These are phyloP conservation scores for Campoplex nolae DNA, from an alignment of 2,888 invertebrate species.

Conservation along the genomic window DNA sequence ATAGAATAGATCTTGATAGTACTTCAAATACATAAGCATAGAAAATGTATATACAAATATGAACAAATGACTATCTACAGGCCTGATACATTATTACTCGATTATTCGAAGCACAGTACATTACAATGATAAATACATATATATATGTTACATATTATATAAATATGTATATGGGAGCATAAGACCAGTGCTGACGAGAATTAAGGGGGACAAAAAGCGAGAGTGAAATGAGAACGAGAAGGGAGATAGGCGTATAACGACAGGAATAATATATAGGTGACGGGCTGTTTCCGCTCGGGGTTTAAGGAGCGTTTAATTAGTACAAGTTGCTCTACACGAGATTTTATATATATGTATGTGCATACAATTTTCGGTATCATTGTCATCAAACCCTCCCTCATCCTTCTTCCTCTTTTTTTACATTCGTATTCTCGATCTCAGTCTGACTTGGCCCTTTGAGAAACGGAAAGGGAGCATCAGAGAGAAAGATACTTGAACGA, in stretches of 20 bases:
- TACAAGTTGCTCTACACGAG: conserved; percentile 70
- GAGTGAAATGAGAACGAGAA: conserved; percentile 56
- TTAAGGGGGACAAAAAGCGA: conserved; percentile 29
- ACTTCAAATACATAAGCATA: neutral
- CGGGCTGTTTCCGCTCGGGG: conserved; percentile 74
- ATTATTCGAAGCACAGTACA: conserved; percentile 30
- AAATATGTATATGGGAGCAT: conserved; percentile 15
- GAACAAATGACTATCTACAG: conserved; percentile 22
- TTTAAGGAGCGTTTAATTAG: conserved; percentile 81
- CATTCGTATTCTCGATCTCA: conserved; percentile 30
- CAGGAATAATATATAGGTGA: conserved; percentile 70
- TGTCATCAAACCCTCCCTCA: conserved; percentile 58
- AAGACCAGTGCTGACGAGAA: conserved; percentile 34
- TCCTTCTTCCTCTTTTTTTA: conserved; percentile 45
- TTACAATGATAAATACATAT: conserved; percentile 1
- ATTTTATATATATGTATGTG: neutral
- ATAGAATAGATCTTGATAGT: conserved; percentile 22
- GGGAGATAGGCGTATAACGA: conserved; percentile 58
- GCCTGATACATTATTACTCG: conserved; percentile 37
- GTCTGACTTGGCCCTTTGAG: conserved; percentile 33
- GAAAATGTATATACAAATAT: conserved; percentile 1
- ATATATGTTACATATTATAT: neutral
- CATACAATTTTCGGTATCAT: conserved; percentile 47
- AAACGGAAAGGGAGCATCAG: neutral
- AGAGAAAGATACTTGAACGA: conserved; percentile 38